These are phyloP conservation scores for Leucophenga varia DNA, from an alignment of 1,140 invertebrate genomes.

Conservation along the genomic window DNA sequence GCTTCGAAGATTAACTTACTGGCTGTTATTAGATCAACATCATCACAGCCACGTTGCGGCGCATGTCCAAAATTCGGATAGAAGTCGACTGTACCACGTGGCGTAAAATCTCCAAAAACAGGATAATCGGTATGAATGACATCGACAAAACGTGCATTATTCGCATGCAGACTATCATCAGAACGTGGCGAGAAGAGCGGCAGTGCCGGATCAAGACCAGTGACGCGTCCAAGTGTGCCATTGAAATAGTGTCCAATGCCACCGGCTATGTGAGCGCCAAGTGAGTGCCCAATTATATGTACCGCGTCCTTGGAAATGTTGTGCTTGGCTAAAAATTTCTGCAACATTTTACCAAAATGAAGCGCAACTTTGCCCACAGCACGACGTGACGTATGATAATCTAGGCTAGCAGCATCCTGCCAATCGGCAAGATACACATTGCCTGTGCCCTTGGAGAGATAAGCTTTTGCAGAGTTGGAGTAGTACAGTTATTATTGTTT, in stretches of 20 bases:
- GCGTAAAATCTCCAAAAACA: slow-evolving; percentile 60
- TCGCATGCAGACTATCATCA: slow-evolving; percentile 55
- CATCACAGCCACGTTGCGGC: slow-evolving; percentile 67
- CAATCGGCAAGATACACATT: slow-evolving; percentile 46
- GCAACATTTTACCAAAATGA: slow-evolving; percentile 25
- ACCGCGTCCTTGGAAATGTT: slow-evolving; percentile 44
- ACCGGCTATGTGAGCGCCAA: slow-evolving; percentile 63
- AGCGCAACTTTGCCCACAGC: slow-evolving; percentile 25
- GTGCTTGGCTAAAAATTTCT: slow-evolving; percentile 31
- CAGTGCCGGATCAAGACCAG: slow-evolving; percentile 64
- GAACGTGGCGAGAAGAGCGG: slow-evolving; percentile 60
- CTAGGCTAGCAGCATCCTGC: slow-evolving; percentile 36
- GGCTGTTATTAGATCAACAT: slow-evolving; percentile 38
- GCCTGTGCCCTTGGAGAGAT: slow-evolving; percentile 32
- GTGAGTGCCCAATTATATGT: slow-evolving; percentile 64
- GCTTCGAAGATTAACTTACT: slow-evolving; percentile 46
- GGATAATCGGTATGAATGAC: slow-evolving; percentile 63
- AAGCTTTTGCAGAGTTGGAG: slow-evolving; percentile 24
- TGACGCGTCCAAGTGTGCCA: slow-evolving; percentile 57
- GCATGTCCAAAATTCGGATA: slow-evolving; percentile 65
- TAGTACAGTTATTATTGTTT: neutral
- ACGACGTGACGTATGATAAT: slow-evolving; percentile 34
- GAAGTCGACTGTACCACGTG: slow-evolving; percentile 64
- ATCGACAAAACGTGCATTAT: slow-evolving; percentile 61
- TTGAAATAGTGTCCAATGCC: slow-evolving; percentile 60